Evolutionary conservation across 2,113 vertebrate genomes (phyloP).

Genomic region (Cochlearius cochlearius): DNA sequence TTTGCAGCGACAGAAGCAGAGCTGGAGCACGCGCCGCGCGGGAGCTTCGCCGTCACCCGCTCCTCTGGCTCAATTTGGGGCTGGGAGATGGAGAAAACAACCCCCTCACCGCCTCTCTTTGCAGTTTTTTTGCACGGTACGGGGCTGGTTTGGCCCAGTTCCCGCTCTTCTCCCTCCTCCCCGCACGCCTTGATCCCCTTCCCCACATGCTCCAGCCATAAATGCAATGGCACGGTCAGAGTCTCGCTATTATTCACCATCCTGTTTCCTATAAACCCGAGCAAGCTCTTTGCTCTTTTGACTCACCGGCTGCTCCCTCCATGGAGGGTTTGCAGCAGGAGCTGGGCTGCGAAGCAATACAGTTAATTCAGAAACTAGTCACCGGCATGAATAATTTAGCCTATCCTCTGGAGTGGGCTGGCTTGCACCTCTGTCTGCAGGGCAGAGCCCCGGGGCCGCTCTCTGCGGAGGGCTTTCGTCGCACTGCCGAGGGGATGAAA

Average conservation of each 20-base stretch:
- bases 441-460: accelerated
- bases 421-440: background rate
- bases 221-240: background rate
- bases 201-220: background rate
- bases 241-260: background rate
- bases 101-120: accelerated
- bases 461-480: background rate
- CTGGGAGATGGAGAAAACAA: background rate
- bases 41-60: background rate
- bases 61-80: accelerated
- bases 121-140: background rate
- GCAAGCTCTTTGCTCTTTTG: background rate
- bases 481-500: background rate
- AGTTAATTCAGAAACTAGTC: background rate
- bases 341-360: background rate
- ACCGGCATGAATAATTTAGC: background rate
- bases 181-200: background rate
- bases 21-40: background rate
- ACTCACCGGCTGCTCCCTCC: background rate
- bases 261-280: background rate
- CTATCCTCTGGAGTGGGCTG: background rate
- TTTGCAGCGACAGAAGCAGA: background rate
- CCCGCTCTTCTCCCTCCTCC: background rate
- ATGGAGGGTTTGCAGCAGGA: background rate
- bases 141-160: background rate